These are phyloP conservation scores for Kryptolebias marmoratus DNA, from an alignment of 2,113 vertebrate genomes.

Conservation along the genomic window DNA sequence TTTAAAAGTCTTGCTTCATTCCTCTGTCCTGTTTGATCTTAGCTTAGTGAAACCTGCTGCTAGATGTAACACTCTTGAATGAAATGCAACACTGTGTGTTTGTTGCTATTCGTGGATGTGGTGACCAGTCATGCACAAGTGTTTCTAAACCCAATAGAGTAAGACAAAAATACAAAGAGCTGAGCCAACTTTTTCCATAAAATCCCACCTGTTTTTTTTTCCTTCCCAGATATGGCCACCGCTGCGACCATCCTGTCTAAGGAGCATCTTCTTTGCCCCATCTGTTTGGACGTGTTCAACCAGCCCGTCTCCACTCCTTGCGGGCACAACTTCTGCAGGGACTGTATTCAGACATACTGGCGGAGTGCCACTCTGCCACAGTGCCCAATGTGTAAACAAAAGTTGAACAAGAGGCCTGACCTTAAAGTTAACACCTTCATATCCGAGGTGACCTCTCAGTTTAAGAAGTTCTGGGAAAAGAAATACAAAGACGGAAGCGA, in stretches of 20 bases:
- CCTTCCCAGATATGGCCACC: constrained; percentile 67
- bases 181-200: constrained; percentile 24
- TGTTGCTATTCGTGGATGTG: constrained; percentile 52
- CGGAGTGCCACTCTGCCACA: constrained; percentile 31
- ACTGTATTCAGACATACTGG: constrained; percentile 69
- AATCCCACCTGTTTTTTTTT: constrained; percentile 50
- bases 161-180: constrained; percentile 25
- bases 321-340: constrained; percentile 78
- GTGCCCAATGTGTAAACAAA: constrained; percentile 75
- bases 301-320: constrained; percentile 71
- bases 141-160: constrained; percentile 18
- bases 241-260: constrained; percentile 56
- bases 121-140: constrained; percentile 36
- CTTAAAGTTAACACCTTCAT: constrained; percentile 74
- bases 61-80: constrained; percentile 25
- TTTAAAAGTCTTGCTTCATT: background rate
- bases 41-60: constrained; percentile 4
- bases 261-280: constrained; percentile 73
- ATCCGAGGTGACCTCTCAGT: constrained; percentile 57
- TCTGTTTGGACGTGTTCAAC: constrained; percentile 74
- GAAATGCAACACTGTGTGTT: constrained; percentile 53
- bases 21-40: background rate
- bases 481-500: background rate
- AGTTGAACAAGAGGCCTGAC: constrained; percentile 54
- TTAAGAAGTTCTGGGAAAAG: constrained; percentile 21